Conservation (phyloP, 2,113 vertebrate species). For the Macrotus californicus region DNA sequence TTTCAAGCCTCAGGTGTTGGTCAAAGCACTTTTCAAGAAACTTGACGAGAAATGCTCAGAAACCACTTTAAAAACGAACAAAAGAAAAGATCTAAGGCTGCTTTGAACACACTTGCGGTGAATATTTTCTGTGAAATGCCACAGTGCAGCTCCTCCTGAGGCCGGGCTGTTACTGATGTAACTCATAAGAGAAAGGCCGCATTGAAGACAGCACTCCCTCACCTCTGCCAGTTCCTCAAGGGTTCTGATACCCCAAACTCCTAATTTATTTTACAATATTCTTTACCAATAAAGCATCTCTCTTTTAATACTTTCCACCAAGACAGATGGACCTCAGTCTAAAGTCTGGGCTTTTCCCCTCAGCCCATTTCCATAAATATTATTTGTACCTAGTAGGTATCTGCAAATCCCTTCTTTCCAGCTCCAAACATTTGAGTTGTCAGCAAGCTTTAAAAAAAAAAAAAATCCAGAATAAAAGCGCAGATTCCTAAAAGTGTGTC, state of each 20-base stretch:
- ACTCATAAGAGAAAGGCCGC: slow-evolving; percentile 41
- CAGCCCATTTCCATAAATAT: background rate
- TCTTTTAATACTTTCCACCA: background rate
- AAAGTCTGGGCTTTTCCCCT: background rate
- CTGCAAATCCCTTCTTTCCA: slow-evolving; percentile 28
- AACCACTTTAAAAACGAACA: slow-evolving; percentile 75
- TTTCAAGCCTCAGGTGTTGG: slow-evolving; percentile 69
- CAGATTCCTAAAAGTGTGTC: slow-evolving; percentile 75
- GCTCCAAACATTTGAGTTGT: slow-evolving; percentile 32
- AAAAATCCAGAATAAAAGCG: slow-evolving; percentile 61
- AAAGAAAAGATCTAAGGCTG: slow-evolving; percentile 75
- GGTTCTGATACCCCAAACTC: slow-evolving; percentile 36
- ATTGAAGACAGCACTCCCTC: slow-evolving; percentile 48
- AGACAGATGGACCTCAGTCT: background rate
- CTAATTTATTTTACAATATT: slow-evolving; percentile 56
- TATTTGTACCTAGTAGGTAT: slow-evolving; percentile 29
- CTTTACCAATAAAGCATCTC: background rate
- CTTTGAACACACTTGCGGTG: slow-evolving; percentile 72
- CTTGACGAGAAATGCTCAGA: slow-evolving; percentile 68
- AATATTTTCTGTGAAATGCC: slow-evolving; percentile 66
- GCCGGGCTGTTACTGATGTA: slow-evolving; percentile 47
- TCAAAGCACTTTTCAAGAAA: slow-evolving; percentile 77
- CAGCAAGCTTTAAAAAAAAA: slow-evolving; percentile 37
- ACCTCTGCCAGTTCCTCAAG: background rate
- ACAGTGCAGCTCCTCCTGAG: slow-evolving; percentile 55